phyloP scores from a whole-genome alignment of 2,797 vertebrate species.

The Menidia menidia region DNA sequence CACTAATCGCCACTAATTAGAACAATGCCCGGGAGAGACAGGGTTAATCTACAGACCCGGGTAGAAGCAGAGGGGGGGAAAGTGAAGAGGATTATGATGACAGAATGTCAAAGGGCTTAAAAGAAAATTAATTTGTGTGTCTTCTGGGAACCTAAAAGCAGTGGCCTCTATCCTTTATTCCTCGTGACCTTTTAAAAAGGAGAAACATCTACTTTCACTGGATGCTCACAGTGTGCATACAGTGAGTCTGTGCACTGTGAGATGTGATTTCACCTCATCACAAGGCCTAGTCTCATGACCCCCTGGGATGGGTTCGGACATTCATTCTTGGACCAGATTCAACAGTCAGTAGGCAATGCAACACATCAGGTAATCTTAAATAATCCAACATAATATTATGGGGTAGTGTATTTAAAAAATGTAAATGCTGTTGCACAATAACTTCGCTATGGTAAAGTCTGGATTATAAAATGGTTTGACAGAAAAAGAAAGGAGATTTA shows the following conservation, averaged over 20 bases:
- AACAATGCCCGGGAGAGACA: conserved; percentile 18
- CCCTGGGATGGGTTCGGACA: neutral
- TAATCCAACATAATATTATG: conserved; percentile 1
- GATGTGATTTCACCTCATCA: neutral
- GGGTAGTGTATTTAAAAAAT: neutral
- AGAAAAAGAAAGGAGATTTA: neutral
- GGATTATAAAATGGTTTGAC: neutral
- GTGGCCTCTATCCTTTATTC: neutral
- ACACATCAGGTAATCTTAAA: neutral
- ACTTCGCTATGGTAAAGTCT: no score
- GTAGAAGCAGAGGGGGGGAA: conserved; percentile 3
- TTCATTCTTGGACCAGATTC: neutral
- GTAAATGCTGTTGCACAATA: neutral
- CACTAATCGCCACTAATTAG: conserved; percentile 46
- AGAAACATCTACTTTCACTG: neutral
- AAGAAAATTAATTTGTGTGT: neutral
- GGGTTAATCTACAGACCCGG: conserved; percentile 27
- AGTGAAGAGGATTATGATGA: conserved; percentile 12
- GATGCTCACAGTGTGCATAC: neutral
- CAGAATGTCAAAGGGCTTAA: conserved; percentile 12
- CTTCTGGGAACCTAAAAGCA: conserved; percentile 3
- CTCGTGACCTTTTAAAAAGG: conserved; percentile 15
- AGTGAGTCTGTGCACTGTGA: neutral
- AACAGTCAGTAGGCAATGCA: neutral
- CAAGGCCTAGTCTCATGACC: neutral